Evolutionary conservation across 2,888 invertebrate genomes (phyloP), one percentile per base, ranked within the genome.

Genomic region (Zaprionus obscuricornis): DNA sequence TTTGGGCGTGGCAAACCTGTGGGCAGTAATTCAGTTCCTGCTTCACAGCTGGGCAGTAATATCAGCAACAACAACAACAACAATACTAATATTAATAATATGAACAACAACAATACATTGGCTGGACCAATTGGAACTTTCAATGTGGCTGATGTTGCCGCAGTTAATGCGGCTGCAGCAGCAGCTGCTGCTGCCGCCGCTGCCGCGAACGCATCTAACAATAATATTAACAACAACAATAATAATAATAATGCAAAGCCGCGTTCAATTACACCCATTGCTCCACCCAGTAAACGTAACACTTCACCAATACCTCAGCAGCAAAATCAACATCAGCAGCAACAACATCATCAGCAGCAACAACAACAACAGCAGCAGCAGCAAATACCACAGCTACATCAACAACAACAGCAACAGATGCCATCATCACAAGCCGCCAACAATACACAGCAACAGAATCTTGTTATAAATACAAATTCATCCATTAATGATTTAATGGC

Each of bases 261-360:
- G 1, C 86, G 88, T 16, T 76, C 89, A 1, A 83, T 89, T 6
- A 89, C 90, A n/a, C 90, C 90, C 18, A 89, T 90, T 60, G 90
- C 89, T 1, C 89, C 88, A 8, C 87, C 88, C 29, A 66, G 56
- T 47, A 87, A 77, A 42, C 66, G 70, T n/a, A 63, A 17, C 76
- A 69, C 49, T 42, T 77, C 84, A 20, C 81, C 85, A 8, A 59
- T 70, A 40, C 72, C 74, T 14, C 74, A 70, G 34, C 58, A 59
- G 3, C 37, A 16, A 1, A 45, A 36, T 0, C 46, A 47, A 7
- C 72, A 57, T 1, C 73, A 59, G 8, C 58, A 43, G 2, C 58
- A 42, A 1, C 55, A 50, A 6, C 60, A 34, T 2, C 49, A 46
- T 3, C 62, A 47, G 4, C 45, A 14, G 0, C 56, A 39, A 4